A percentile compares a stretch with the other conserved stretches of the same genome.
phyloP scores from a whole-genome alignment of 2,113 vertebrate species.

The Copsychus sechellarum region DNA sequence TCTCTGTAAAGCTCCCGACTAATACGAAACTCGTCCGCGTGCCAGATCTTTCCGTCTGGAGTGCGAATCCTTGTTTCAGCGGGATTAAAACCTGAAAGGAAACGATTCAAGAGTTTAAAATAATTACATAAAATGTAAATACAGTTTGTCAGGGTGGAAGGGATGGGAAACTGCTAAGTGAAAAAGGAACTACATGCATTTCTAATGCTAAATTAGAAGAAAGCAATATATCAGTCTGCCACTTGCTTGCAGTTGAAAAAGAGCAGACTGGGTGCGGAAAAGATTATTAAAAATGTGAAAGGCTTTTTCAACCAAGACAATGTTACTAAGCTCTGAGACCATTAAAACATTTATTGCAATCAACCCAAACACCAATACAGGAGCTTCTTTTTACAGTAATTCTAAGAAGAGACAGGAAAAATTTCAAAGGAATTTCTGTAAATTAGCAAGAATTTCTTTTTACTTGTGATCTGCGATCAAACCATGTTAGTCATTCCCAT shows the following conservation, averaged over 20 bases:
- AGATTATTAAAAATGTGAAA: not conserved
- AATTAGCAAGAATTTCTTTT: not conserved
- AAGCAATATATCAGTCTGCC: not conserved
- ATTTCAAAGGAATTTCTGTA: not conserved
- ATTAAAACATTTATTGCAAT: not conserved
- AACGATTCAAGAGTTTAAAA: not conserved
- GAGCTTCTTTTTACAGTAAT: not conserved
- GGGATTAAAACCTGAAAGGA: slow-evolving; percentile 86
- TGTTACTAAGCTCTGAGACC: not conserved
- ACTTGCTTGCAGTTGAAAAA: not conserved
- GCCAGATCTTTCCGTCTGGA: slow-evolving; percentile 87
- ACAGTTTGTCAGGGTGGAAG: not conserved
- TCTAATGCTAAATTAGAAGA: not conserved
- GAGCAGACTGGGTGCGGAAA: not conserved
- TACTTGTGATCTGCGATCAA: not conserved
- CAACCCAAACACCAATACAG: not conserved
- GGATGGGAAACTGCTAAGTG: not conserved
- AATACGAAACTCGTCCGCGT: slow-evolving; percentile 80
- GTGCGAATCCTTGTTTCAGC: slow-evolving; percentile 85
- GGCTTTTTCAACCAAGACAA: not conserved
- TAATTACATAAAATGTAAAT: not conserved
- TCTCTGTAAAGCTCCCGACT: slow-evolving; percentile 82
- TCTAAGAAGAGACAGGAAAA: not conserved
- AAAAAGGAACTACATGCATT: not conserved
- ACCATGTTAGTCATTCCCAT: not conserved